Percentiles rank a stretch among this genome's conserved stretches.
phyloP scores from a whole-genome alignment of 1,140 invertebrate genomes.

The Danaus melanippus region DNA sequence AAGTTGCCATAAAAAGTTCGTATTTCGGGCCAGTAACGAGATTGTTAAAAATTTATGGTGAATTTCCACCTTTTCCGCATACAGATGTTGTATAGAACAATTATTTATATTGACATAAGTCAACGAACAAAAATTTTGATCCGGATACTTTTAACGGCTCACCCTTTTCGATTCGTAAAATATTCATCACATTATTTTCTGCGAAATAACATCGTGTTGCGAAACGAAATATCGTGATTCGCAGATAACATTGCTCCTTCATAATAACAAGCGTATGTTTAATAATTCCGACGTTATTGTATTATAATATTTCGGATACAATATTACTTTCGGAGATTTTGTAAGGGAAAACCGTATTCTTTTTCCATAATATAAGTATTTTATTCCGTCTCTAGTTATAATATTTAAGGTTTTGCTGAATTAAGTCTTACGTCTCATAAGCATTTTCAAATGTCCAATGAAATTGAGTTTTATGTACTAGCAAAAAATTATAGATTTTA shows the following conservation, averaged over 20 bases:
- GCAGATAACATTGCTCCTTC: constrained; percentile 5
- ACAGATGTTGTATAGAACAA: constrained; percentile 10
- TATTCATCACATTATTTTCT: constrained; percentile 22
- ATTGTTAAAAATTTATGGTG: background rate
- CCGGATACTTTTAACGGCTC: constrained; percentile 17
- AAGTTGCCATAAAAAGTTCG: no score
- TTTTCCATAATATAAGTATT: no score
- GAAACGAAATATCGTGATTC: constrained; percentile 12
- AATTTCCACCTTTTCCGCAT: background rate
- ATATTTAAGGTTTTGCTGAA: no score
- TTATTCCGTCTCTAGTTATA: no score
- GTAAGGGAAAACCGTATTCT: no score
- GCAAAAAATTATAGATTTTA: no score
- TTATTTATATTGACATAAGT: constrained; percentile 20
- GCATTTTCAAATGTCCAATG: no score
- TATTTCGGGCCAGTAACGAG: no score
- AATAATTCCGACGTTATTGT: constrained; percentile 9
- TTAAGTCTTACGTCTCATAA: no score
- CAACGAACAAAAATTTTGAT: constrained; percentile 16
- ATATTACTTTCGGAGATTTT: no score
- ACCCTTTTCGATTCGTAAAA: constrained; percentile 22
- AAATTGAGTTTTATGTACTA: no score
- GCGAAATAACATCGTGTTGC: constrained; percentile 15
- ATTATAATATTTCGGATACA: no score
- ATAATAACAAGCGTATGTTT: constrained; percentile 2